Percentiles rank a stretch among this genome's conserved stretches.
Conservation (phyloP, 2,113 vertebrate species). For the Phylloscopus trochilus region DNA sequence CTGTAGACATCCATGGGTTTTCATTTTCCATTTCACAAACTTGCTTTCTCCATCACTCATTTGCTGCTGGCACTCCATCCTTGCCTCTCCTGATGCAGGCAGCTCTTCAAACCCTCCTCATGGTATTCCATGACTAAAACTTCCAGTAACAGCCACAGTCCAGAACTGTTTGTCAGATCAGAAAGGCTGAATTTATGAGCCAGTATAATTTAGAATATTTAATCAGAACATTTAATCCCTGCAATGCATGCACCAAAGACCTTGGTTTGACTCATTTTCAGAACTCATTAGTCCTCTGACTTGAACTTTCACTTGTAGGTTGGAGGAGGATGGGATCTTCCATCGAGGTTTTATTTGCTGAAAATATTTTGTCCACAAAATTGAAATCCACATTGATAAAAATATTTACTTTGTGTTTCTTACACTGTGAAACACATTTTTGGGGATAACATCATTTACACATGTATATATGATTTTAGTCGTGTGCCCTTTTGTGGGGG, state of each 20-base stretch:
- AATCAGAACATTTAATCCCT: not conserved
- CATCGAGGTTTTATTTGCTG: not conserved
- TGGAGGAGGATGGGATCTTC: not conserved
- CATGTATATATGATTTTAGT: not conserved
- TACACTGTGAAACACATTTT: not conserved
- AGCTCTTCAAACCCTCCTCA: rapidly evolving
- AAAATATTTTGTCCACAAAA: not conserved
- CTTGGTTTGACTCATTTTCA: not conserved
- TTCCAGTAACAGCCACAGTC: not conserved
- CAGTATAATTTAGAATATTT: not conserved
- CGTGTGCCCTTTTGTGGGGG: rapidly evolving
- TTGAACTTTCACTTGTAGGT: not conserved
- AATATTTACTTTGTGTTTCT: not conserved
- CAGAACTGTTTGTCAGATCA: not conserved
- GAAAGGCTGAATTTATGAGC: not conserved
- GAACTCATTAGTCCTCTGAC: not conserved
- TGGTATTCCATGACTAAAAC: not conserved
- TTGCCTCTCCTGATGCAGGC: rapidly evolving
- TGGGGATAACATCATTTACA: not conserved
- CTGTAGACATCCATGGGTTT: not conserved
- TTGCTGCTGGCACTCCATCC: not conserved
- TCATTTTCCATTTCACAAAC: not conserved
- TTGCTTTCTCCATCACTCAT: not conserved
- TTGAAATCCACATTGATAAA: not conserved
- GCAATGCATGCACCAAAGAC: not conserved